Evolutionary conservation across 2,888 invertebrate genomes (phyloP), one percentile per base, ranked within the genome.

Genomic region (Hyppa rectilinea): DNA sequence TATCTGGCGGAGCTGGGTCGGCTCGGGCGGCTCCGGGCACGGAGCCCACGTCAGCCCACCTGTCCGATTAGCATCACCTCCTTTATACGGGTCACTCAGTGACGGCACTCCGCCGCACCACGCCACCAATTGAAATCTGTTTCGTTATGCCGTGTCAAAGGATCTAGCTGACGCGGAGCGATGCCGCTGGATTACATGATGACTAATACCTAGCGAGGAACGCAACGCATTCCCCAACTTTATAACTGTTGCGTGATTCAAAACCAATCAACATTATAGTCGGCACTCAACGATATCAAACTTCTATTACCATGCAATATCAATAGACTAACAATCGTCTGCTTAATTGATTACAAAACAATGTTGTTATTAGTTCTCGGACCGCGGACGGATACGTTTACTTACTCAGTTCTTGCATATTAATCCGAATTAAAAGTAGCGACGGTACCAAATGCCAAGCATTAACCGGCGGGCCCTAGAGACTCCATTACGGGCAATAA

Each of bases 401-500:
- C 87, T 92, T 93, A 91, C 91, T 90, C 87, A 83, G 83, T 86
- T 85, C 88, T 90, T 93, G 93, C 92, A 93, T 94, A 92, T 94
- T 94, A 94, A 93, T 94, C 91, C 88, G 89, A 94, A 95, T 95
- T 95, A 94, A 95, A 95, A 94, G 93, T 89, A 88, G 89, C 89
- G 87, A 90, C 87, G 88, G 87, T 90, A 92, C 92, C 91, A 90
- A 93, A 93, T 91, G 91, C 84, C 83, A 88, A 90, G 91, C 93
- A 93, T 93, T 94, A 93, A 92, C 90, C 90, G 89, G 78, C 85
- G 89, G 93, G 92, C 95, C 95, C 95, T 95, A 95, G 95, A 96
- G 95, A 96, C 95, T 96, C 93, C 94, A 96, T 96, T 95, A 96
- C 91, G 89, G 92, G 94, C 92, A 95, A 95, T 96, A 95, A 96